Evolutionary conservation across 2,113 vertebrate genomes (phyloP).

Genomic region (Caretta caretta): DNA sequence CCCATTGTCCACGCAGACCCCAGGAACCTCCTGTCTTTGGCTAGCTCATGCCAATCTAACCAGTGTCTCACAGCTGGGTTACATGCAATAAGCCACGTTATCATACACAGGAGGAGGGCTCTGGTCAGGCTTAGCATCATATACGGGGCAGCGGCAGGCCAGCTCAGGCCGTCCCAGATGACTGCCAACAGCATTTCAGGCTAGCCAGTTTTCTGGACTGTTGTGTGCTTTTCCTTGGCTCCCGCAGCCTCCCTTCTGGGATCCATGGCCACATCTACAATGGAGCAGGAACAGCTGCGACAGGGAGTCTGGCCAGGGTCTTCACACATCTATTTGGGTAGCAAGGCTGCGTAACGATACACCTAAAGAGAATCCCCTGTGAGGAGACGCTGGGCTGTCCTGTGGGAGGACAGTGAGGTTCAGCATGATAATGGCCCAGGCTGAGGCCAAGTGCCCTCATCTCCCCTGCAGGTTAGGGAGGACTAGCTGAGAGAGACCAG

Average conservation of each 20-base stretch:
- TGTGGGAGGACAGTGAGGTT: neutral
- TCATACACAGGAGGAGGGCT: fast-evolving
- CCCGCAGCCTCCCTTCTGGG: neutral
- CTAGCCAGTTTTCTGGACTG: fast-evolving
- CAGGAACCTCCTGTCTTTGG: neutral
- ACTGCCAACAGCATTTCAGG: neutral
- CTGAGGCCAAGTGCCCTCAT: too few relatives aligned
- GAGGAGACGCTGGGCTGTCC: neutral
- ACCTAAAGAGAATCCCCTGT: too few relatives aligned
- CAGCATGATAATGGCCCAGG: neutral
- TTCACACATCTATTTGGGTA: neutral
- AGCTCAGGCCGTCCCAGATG: neutral
- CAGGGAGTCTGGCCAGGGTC: neutral
- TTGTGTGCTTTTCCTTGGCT: neutral
- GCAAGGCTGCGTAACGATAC: neutral
- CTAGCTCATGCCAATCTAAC: neutral
- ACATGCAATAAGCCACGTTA: neutral
- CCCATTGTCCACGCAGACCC: neutral
- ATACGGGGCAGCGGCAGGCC: neutral
- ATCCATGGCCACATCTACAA: neutral
- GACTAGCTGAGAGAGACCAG: neutral
- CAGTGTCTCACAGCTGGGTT: neutral
- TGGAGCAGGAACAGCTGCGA: neutral
- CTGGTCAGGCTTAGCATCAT: neutral
- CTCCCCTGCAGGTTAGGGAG: neutral